Percentiles rank a stretch among this genome's conserved stretches.
Evolutionary conservation across 2,113 vertebrate genomes (phyloP).

Genomic region (Rhombomys opimus): DNA sequence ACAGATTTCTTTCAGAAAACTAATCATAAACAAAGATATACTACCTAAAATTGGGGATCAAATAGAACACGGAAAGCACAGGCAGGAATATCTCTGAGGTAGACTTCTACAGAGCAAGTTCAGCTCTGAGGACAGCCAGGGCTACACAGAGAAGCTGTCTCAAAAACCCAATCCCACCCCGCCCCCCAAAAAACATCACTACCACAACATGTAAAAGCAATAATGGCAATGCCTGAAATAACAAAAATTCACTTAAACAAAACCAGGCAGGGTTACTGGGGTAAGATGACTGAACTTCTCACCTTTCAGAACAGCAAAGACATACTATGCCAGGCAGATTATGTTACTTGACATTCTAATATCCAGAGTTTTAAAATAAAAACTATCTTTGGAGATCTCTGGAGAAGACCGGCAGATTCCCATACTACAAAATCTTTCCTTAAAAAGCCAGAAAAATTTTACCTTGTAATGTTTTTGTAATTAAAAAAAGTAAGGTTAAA

Average conservation of each 20-base stretch:
- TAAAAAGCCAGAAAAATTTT: neutral
- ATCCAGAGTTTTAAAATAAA: neutral
- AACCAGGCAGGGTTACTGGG: neutral
- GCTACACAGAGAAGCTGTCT: neutral
- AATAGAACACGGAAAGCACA: neutral
- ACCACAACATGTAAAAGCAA: neutral
- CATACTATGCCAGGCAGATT: neutral
- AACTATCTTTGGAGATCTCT: neutral
- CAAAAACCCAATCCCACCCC: neutral
- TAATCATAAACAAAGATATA: neutral
- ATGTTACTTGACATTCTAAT: slow-evolving; percentile 2
- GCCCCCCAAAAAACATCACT: too few species aligned
- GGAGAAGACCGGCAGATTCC: neutral
- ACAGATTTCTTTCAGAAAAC: neutral
- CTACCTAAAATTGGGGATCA: neutral
- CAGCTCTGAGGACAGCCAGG: neutral
- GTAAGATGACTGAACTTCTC: neutral
- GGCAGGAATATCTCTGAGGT: neutral
- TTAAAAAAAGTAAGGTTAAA: slow-evolving; percentile 9
- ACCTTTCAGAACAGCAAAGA: neutral
- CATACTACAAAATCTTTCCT: slow-evolving; percentile 25
- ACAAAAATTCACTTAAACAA: neutral
- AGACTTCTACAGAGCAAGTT: neutral
- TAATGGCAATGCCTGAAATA: neutral
- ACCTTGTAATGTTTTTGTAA: neutral